A percentile compares a stretch with the other conserved stretches of the same genome.
phyloP scores from a whole-genome alignment of 2,797 vertebrate species.

The Darevskia nairensis region DNA sequence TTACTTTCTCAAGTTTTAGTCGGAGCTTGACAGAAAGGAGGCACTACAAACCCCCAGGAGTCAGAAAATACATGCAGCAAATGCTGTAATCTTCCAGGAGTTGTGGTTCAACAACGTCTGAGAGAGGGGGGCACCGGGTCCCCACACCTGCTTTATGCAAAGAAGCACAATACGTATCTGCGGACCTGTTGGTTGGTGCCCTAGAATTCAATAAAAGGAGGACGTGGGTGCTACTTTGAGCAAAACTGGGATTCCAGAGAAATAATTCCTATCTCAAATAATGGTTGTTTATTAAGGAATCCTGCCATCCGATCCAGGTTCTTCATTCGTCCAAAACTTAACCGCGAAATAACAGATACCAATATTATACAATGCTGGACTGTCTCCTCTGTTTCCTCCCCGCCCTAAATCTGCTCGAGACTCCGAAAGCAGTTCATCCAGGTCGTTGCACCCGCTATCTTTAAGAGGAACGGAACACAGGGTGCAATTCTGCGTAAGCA shows the following conservation, averaged over 20 bases:
- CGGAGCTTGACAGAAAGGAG: background rate
- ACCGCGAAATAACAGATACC: background rate
- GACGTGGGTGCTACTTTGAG: background rate
- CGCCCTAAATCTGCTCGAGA: background rate
- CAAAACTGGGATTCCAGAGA: background rate
- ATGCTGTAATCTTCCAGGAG: no score
- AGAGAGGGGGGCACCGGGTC: no score
- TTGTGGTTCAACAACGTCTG: no score
- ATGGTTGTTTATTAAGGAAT: background rate
- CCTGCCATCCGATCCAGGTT: background rate
- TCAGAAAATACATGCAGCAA: background rate
- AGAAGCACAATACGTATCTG: no score
- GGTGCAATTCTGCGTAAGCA: background rate
- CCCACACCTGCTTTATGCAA: no score
- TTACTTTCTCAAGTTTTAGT: background rate
- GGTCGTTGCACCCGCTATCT: background rate
- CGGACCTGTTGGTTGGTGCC: no score
- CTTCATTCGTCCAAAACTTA: background rate
- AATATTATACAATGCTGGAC: no score
- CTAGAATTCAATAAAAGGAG: background rate
- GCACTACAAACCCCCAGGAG: background rate
- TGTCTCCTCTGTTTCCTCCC: fast-evolving
- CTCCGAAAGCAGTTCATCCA: background rate
- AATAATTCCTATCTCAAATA: background rate
- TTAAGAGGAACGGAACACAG: background rate